Evolutionary conservation across 2,113 vertebrate genomes (phyloP).

Genomic region (Odocoileus virginianus): DNA sequence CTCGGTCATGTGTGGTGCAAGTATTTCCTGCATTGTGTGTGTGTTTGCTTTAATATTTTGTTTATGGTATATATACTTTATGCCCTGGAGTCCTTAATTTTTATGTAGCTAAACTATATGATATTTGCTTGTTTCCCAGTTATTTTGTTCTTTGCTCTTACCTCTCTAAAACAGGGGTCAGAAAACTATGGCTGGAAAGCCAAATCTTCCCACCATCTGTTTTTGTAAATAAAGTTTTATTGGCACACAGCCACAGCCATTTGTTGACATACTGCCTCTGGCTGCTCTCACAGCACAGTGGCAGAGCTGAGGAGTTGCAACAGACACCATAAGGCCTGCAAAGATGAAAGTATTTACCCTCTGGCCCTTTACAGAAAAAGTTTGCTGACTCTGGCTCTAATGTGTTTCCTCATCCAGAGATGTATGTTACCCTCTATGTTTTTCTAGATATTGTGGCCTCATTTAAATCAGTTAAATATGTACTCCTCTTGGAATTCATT

Average conservation of each 20-base stretch:
- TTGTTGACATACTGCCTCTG: not conserved
- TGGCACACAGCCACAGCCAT: not conserved
- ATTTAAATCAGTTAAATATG: not conserved
- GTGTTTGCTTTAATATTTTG: not conserved
- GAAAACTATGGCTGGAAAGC: not conserved
- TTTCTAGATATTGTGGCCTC: not conserved
- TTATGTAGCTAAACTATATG: not conserved
- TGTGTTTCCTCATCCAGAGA: not conserved
- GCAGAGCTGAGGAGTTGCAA: not conserved
- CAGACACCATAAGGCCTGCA: not conserved
- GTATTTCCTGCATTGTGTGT: not conserved
- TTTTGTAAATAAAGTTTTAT: conserved; percentile 51
- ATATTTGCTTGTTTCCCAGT: not conserved
- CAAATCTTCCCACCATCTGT: not conserved
- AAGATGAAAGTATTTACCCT: conserved; percentile 17
- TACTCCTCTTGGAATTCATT: not conserved
- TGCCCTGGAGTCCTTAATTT: not conserved
- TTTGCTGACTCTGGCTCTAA: not conserved
- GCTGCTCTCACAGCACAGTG: not conserved
- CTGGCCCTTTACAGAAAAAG: not conserved
- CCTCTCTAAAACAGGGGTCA: not conserved
- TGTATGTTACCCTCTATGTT: not conserved
- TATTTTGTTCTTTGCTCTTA: conserved; percentile 25
- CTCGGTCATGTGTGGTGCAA: not conserved
- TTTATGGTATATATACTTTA: not conserved